These are phyloP conservation scores for Rhodeus uyekii DNA, from an alignment of 2,797 vertebrate genomes.

Conservation along the genomic window DNA sequence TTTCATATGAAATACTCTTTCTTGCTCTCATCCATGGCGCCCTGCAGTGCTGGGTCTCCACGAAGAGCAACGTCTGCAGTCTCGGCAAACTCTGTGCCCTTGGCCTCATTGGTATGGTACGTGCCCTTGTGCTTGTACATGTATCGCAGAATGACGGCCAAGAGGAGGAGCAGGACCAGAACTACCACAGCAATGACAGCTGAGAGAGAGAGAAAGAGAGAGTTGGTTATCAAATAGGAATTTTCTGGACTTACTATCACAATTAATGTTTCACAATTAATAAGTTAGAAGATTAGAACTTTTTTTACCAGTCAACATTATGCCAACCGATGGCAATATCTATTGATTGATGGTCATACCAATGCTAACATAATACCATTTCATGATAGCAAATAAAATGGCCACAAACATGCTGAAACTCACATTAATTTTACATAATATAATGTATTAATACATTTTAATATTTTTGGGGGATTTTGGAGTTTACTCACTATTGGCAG, in stretches of 20 bases:
- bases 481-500: no score
- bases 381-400: not conserved
- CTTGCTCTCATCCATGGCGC: conserved; percentile 78
- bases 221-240: no score
- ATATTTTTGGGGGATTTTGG: no score
- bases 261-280: not conserved
- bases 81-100: conserved; percentile 84
- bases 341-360: not conserved
- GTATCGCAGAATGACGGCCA: conserved; percentile 77
- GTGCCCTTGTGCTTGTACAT: conserved; percentile 85
- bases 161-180: conserved; percentile 77
- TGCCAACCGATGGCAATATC: not conserved
- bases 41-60: conserved; percentile 79
- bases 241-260: no score
- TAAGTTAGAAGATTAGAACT: not conserved
- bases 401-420: not conserved
- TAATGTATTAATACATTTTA: no score
- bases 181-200: conserved; percentile 78
- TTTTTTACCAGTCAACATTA: not conserved
- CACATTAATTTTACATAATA: not conserved
- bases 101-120: conserved; percentile 88
- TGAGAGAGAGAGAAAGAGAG: conserved; percentile 49
- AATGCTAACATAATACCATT: not conserved
- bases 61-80: conserved; percentile 78
- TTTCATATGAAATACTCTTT: conserved; percentile 90